Conservation (phyloP, 2,113 vertebrate species). For the Macrotus californicus region DNA sequence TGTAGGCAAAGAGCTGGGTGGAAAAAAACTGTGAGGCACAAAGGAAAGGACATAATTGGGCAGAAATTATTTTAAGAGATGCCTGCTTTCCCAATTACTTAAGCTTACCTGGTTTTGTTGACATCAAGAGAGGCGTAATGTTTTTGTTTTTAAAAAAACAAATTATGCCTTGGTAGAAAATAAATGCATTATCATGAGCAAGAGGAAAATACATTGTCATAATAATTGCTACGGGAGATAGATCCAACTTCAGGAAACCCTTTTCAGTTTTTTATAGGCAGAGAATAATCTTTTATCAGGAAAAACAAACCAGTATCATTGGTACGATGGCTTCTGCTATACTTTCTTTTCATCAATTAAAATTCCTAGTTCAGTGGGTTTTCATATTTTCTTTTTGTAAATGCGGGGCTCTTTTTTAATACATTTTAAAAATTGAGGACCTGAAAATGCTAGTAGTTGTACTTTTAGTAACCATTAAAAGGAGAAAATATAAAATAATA, state of each 20-base stretch:
- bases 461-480: not conserved
- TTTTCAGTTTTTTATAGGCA: slow-evolving; percentile 41
- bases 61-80: slow-evolving; percentile 57
- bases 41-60: slow-evolving; percentile 41
- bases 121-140: slow-evolving; percentile 53
- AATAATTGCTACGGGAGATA: slow-evolving; percentile 69
- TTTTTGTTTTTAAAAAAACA: slow-evolving; percentile 62
- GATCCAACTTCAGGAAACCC: slow-evolving; percentile 45
- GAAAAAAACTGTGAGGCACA: not conserved
- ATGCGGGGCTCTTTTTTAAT: not conserved
- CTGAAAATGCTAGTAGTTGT: not conserved
- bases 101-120: slow-evolving; percentile 53
- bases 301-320: not conserved
- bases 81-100: slow-evolving; percentile 66
- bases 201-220: slow-evolving; percentile 65
- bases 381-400: not conserved
- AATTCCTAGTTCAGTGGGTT: not conserved
- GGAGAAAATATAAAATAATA: not conserved
- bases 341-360: not conserved
- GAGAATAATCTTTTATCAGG: slow-evolving; percentile 48
- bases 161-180: slow-evolving; percentile 58
- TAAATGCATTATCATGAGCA: slow-evolving; percentile 62
- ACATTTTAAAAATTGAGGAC: not conserved
- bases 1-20: not conserved
- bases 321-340: not conserved